These are phyloP conservation scores for Criorhina ranunculi DNA, from an alignment of 2,888 invertebrate genomes.

Conservation along the genomic window DNA sequence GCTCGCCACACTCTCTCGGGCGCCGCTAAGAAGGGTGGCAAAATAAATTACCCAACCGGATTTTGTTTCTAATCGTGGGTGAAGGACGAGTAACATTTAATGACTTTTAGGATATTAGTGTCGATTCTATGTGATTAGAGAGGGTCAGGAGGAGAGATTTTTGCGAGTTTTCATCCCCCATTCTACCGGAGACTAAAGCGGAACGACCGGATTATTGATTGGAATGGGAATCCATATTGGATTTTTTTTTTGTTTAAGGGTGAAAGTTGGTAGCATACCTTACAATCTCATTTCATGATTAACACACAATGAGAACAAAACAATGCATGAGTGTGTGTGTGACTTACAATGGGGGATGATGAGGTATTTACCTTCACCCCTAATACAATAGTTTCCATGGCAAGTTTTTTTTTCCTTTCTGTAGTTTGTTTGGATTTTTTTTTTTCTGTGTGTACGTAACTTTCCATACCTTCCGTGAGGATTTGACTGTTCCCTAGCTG, in stretches of 20 bases:
- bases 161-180: constrained; percentile 13
- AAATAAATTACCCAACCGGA: constrained; percentile 44
- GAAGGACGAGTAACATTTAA: constrained; percentile 35
- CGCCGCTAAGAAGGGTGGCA: constrained; percentile 53
- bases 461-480: constrained; percentile 9
- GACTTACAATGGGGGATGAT: constrained; percentile 37
- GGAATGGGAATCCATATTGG: constrained; percentile 72
- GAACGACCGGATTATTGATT: constrained; percentile 60
- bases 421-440: constrained; percentile 29
- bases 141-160: constrained; percentile 4
- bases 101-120: constrained; percentile 59
- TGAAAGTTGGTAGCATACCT: constrained; percentile 37
- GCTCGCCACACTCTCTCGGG: constrained; percentile 27
- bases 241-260: constrained; percentile 47
- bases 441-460: constrained; percentile 1
- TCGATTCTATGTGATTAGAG: constrained; percentile 41
- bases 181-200: neutral
- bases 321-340: neutral
- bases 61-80: constrained; percentile 39
- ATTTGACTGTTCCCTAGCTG: neutral
- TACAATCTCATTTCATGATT: constrained; percentile 29
- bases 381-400: constrained; percentile 60
- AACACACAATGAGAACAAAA: constrained; percentile 17
- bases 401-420: constrained; percentile 24
- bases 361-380: constrained; percentile 44